These are phyloP conservation scores for Drosophila obscura DNA, from an alignment of 1,140 invertebrate genomes.

Conservation along the genomic window DNA sequence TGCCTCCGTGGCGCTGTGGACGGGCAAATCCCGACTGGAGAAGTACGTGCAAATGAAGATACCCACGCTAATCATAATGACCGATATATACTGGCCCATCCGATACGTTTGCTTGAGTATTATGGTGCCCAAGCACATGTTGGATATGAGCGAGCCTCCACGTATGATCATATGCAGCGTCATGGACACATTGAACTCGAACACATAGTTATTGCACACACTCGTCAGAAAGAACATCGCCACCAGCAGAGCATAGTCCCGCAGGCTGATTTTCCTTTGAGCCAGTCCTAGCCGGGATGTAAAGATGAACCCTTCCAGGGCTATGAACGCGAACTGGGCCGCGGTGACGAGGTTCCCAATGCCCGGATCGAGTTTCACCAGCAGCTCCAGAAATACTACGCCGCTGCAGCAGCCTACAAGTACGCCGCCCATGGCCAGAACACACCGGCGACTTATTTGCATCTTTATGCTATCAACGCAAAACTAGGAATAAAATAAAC, in stretches of 20 bases:
- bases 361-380: constrained; percentile 95
- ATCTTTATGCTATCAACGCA: not conserved
- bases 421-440: constrained; percentile 84
- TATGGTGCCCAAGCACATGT: constrained; percentile 97
- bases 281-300: constrained; percentile 93
- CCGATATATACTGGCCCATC: constrained; percentile 95
- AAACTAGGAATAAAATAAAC: not conserved
- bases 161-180: constrained; percentile 99
- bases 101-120: constrained; percentile 94
- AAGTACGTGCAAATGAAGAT: constrained; percentile 96
- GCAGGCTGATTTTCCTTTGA: constrained; percentile 88
- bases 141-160: constrained; percentile 97
- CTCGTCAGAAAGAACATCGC: constrained; percentile 96
- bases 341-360: constrained; percentile 97
- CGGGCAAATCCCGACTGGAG: constrained; percentile 85
- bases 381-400: constrained; percentile 94
- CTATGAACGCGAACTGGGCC: constrained; percentile 95
- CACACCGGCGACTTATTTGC: constrained; percentile 9
- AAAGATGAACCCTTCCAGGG: constrained; percentile 95
- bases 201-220: constrained; percentile 98
- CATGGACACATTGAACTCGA: constrained; percentile 98
- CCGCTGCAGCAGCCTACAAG: constrained; percentile 96
- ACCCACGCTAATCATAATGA: constrained; percentile 95
- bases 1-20: not conserved
- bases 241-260: constrained; percentile 93